phyloP scores from a whole-genome alignment of 2,113 vertebrate species.

The Phasianus colchicus region DNA sequence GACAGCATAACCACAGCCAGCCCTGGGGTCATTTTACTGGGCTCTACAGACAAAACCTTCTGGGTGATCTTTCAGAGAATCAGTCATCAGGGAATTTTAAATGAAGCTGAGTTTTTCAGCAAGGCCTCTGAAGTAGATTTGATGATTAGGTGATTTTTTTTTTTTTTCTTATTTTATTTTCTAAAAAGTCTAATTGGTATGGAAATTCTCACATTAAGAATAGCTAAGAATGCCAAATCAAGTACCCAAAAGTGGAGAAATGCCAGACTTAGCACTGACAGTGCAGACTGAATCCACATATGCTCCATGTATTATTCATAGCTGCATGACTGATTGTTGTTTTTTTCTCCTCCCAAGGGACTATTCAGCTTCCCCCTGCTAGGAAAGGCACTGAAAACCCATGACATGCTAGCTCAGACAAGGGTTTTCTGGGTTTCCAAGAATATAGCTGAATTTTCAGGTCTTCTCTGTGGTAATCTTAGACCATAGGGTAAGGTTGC shows the following conservation, averaged over 20 bases:
- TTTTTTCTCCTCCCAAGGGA: neutral
- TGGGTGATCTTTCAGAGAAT: neutral
- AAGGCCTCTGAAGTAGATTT: neutral
- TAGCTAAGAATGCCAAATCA: neutral
- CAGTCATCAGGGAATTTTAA: neutral
- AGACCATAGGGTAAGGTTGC: neutral
- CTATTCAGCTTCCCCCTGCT: neutral
- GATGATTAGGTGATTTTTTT: neutral
- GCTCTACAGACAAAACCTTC: neutral
- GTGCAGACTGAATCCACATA: neutral
- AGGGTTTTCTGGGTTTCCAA: neutral
- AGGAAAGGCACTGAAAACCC: neutral
- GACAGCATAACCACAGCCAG: neutral
- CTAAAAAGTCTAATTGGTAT: neutral
- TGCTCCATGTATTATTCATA: neutral
- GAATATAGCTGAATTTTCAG: neutral
- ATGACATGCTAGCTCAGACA: neutral
- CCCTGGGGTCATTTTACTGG: neutral
- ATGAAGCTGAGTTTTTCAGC: neutral
- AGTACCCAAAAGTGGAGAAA: neutral
- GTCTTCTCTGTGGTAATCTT: neutral
- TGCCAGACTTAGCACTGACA: accelerated
- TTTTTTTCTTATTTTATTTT: neutral
- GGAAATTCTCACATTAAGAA: neutral
- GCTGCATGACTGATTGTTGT: neutral